phyloP scores from a whole-genome alignment of 2,888 invertebrate genomes.

The Trissolcus brochymenae region DNA sequence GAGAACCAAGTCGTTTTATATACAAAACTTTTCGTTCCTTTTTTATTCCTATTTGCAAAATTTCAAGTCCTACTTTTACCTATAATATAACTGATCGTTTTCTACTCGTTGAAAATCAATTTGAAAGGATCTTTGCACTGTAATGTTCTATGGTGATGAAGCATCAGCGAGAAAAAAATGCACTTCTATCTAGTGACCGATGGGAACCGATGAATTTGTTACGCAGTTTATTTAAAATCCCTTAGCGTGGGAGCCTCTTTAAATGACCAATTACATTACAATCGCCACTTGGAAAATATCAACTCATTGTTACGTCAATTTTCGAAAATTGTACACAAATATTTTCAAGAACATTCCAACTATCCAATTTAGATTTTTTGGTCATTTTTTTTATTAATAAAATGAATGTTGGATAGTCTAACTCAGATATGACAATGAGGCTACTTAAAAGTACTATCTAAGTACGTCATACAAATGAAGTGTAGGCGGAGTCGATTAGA shows the following conservation, averaged over 20 bases:
- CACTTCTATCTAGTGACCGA: constrained; percentile 18
- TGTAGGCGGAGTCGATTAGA: constrained; percentile 70
- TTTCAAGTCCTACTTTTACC: constrained; percentile 32
- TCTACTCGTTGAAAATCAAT: constrained; percentile 41
- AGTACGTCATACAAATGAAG: constrained; percentile 45
- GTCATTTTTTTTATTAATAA: no score
- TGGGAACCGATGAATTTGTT: constrained; percentile 35
- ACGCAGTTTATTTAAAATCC: constrained; percentile 26
- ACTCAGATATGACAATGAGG: no score
- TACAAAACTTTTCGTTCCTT: no score
- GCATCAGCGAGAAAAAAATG: constrained; percentile 31
- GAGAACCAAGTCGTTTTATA: no score
- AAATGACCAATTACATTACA: constrained; percentile 23
- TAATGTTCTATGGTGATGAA: constrained; percentile 27
- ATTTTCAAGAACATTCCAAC: no score
- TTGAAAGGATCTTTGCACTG: constrained; percentile 32
- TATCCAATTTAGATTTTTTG: no score
- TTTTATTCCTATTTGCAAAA: background rate
- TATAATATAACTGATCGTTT: constrained; percentile 23
- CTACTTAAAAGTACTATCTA: no score
- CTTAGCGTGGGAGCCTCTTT: constrained; percentile 28
- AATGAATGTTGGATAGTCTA: no score
- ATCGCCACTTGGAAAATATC: background rate
- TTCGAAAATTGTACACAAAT: no score
- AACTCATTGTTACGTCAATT: no score